Evolutionary conservation across 2,888 invertebrate species (phyloP).

Genomic region (Disparrhopalites patrizii): DNA sequence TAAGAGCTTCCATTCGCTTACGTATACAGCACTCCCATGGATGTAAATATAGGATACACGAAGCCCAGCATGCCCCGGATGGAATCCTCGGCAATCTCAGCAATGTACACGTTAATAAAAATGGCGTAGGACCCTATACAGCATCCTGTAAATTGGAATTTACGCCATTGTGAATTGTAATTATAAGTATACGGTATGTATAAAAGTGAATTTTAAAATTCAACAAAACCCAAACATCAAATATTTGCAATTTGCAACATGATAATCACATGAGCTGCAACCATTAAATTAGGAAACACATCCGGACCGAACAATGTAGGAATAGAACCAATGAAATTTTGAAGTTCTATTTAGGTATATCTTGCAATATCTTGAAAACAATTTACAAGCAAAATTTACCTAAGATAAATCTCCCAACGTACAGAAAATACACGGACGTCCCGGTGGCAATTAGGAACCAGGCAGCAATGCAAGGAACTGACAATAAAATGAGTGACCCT

Average conservation of each 20-base stretch:
- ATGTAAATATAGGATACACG: constrained; percentile 65
- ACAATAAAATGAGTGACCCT: constrained; percentile 16
- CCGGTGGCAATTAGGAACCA: constrained; percentile 50
- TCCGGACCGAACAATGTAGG: too few relatives aligned
- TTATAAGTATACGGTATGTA: too few relatives aligned
- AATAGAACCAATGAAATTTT: too few relatives aligned
- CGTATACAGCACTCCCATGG: constrained; percentile 37
- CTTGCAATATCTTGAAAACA: too few relatives aligned
- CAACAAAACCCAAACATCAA: too few relatives aligned
- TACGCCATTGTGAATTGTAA: too few relatives aligned
- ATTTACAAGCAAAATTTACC: constrained; percentile 15
- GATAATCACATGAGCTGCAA: too few relatives aligned
- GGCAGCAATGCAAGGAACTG: constrained; percentile 51
- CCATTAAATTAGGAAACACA: too few relatives aligned
- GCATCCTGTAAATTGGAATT: constrained; percentile 57
- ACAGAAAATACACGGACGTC: constrained; percentile 50
- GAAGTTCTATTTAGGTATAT: too few relatives aligned
- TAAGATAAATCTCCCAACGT: constrained; percentile 53
- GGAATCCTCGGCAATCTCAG: constrained; percentile 78
- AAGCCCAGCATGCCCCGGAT: constrained; percentile 61
- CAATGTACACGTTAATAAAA: constrained; percentile 76
- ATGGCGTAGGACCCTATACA: constrained; percentile 77
- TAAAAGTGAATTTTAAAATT: too few relatives aligned
- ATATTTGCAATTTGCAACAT: too few relatives aligned
- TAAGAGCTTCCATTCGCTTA: constrained; percentile 8